Base-by-base conservation (phyloP, 1,140 invertebrate species). In the Kradibia gibbosae region DNA sequence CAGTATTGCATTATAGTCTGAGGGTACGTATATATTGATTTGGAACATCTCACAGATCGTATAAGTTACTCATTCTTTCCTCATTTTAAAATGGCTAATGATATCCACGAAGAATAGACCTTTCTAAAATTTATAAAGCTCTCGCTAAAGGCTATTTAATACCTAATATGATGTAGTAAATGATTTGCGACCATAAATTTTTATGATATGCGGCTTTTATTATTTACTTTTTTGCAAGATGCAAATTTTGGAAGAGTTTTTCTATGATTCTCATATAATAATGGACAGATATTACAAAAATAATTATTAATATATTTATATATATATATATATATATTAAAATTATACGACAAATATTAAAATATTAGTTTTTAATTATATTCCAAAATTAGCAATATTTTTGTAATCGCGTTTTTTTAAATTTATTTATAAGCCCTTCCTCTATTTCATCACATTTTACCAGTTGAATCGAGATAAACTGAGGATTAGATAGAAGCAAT, bases 21-120 rank as follows among this genome's bases (percentile, higher is more conserved):
- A 50, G 0, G 45, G 53, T 48, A 73, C n/a, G 5, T 53, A 20
- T 36, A 25, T 67, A 77, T 65, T 20, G 36, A 34, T 77, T 62
- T n/a, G 36, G 8, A 8, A 28, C 36, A 28, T 48, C 74, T 62
- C 57, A 50, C 57, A 2, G 25, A 2, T 7, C 17, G 25, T 3
- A 22, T 15, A 2, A 25, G 45, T 34, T 36, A 42, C 76, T 78
- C n/a, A 39, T 55, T 53, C 76, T 78, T 67, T 39, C 7, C 31
- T 55, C 70, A 78, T 78, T 78, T 78, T 39, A 65, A 34, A 65
- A 71, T 53, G 34, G 42, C 45, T 10, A 67, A 55, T 60, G 48
- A 78, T 70, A 45, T 20, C 28, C 60, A 22, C 1, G 28, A 48
- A 22, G 39, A 78, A 78, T 53, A 39, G n/a, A 62, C 20, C 3